Conservation (phyloP, 2,113 vertebrate species). For the Phalacrocorax carbo region DNA sequence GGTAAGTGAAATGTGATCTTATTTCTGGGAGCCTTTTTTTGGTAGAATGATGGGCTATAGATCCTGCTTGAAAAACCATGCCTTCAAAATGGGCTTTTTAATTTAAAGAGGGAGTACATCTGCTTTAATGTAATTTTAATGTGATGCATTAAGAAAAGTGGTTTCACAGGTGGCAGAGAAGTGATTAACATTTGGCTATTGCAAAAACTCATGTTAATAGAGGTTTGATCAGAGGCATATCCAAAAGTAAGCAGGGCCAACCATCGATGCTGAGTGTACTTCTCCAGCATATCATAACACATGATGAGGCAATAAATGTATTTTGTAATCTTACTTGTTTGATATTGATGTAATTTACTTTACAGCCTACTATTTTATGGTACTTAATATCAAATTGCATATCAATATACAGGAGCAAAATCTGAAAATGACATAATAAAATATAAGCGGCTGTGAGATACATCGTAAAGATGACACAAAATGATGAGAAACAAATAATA, state of each 20-base stretch:
- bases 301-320: background rate
- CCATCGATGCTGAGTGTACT: background rate
- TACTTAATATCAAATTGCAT: background rate
- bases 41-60: background rate
- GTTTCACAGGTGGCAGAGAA: background rate
- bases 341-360: background rate
- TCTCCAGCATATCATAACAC: background rate
- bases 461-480: background rate
- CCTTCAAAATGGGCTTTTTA: background rate
- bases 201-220: background rate
- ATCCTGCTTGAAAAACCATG: background rate
- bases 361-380: background rate
- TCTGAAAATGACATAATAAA: conserved; percentile 7
- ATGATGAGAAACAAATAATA: background rate
- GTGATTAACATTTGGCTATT: background rate
- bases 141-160: background rate
- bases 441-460: background rate
- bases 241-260: background rate
- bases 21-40: background rate
- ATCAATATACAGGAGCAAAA: background rate
- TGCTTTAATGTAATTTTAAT: background rate
- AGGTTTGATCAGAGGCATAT: background rate
- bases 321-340: background rate
- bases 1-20: background rate
- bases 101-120: background rate